Base-by-base conservation (phyloP, 2,797 vertebrate species). In the Crax fasciolata region DNA sequence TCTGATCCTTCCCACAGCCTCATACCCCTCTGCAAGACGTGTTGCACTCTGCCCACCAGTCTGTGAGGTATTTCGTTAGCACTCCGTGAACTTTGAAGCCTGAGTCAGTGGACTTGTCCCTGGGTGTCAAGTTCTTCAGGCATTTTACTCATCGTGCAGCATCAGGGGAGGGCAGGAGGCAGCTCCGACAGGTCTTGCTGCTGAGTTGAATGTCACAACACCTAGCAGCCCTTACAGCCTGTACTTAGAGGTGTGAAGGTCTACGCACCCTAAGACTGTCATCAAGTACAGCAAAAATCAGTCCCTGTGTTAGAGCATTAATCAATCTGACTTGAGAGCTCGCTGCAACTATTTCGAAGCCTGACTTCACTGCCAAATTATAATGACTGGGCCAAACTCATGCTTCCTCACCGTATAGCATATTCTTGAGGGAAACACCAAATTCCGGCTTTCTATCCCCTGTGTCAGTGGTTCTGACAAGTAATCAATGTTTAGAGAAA, bases 321-420 rank as follows among this genome's bases (percentile, higher is more conserved):
- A 25, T 13, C 39, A 55, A 28, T 35, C 13, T 61, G 27, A 9
- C 44, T 11, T 10, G 10, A 27, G 41, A 93, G 39, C n/a, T 39
- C 35, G 4, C 5, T 5, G 39, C 32, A n/a, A 30, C 28, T 16
- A 1, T 23, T 8, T 9, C 0, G 5, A 18, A 92, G 46, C 32
- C 28, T 14, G 23, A 28, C 30, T 6, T 11, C 32, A 13, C 35
- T 8, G 2, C 13, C 39, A 18, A 62, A 18, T 0, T 9, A 5
- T 35, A 39, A 61, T 5, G 76, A 35, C 44, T 1, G 21, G 35
- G 41, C 11, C 44, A 66, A 63, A 6, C 14, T 25, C 17, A 1
- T 0, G 0, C 4, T 38, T 59, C 32, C 9, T 8, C 27, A 8
- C 35, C 3, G 7, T 14, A n/a, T 8, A 27, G 24, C 52, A 25